These are phyloP conservation scores for Stenotaenia linearis DNA, from an alignment of 2,888 invertebrate genomes.

Conservation along the genomic window DNA sequence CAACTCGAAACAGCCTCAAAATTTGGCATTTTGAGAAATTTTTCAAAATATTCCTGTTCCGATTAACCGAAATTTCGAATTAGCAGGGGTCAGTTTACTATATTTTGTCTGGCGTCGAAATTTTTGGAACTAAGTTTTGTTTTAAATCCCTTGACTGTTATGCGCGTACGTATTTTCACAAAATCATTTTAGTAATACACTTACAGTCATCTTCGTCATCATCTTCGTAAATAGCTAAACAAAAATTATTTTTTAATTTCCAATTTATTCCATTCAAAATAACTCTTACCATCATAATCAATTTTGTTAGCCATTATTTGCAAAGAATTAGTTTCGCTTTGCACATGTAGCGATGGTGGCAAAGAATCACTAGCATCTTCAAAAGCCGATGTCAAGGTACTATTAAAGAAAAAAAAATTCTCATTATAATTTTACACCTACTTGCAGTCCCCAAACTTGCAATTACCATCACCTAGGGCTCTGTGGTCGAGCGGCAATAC, in stretches of 20 bases:
- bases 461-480: constrained; percentile 34
- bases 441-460: background rate
- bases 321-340: background rate
- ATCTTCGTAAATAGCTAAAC: constrained; percentile 74
- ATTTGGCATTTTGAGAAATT: too few species aligned
- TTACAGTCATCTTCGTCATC: constrained; percentile 73
- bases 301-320: background rate
- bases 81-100: too few species aligned
- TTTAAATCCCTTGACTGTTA: too few species aligned
- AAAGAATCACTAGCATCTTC: background rate
- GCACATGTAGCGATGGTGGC: background rate
- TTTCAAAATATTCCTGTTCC: too few species aligned
- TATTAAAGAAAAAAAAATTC: constrained; percentile 34
- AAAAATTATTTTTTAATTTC: background rate
- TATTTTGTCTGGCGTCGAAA: too few species aligned
- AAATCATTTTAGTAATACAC: constrained; percentile 41
- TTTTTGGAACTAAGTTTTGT: too few species aligned
- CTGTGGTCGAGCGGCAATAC: constrained; percentile 27
- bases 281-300: constrained; percentile 24
- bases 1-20: too few species aligned
- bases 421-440: background rate
- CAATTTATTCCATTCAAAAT: background rate
- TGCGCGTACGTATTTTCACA: too few species aligned
- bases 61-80: too few species aligned
- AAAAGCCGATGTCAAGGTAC: background rate